A percentile compares a stretch with the other conserved stretches of the same genome.
These are phyloP conservation scores for Anaspis maculata DNA, from an alignment of 2,888 invertebrate species.

Conservation along the genomic window DNA sequence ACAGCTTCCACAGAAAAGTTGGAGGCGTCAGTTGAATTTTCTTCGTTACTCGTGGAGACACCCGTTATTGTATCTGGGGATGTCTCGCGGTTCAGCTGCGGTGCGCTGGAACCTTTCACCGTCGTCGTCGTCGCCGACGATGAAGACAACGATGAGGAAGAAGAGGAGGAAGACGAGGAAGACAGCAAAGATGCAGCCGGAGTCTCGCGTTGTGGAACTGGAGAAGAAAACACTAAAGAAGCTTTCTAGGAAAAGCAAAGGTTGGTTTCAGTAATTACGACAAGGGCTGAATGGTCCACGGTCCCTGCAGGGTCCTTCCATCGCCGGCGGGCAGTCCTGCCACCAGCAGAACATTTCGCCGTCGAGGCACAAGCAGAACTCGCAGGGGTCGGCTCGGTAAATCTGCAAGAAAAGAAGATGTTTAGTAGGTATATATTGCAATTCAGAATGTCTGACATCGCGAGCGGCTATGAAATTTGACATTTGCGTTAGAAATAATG, in stretches of 20 bases:
- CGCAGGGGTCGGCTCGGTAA: constrained; percentile 51
- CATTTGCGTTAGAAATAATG: no score
- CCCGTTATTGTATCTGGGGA: no score
- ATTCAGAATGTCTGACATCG: no score
- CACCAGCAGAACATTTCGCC: constrained; percentile 61
- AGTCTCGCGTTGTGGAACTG: no score
- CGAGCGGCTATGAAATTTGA: no score
- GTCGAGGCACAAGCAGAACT: constrained; percentile 55
- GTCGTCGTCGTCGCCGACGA: constrained; percentile 8
- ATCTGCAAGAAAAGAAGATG: no score
- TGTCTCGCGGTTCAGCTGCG: no score
- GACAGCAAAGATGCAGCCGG: not conserved
- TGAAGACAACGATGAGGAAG: constrained; percentile 5
- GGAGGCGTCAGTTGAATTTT: constrained; percentile 18
- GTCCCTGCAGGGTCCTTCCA: constrained; percentile 41
- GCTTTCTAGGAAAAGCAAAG: no score
- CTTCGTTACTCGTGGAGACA: constrained; percentile 2
- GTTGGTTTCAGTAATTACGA: no score
- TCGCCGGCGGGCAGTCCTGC: constrained; percentile 50
- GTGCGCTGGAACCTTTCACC: no score
- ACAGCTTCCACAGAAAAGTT: constrained; percentile 14
- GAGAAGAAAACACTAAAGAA: no score
- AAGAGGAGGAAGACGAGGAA: not conserved
- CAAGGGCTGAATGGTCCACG: constrained; percentile 41
- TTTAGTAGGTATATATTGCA: no score